These are phyloP conservation scores for Eupsittula cactorum DNA, from an alignment of 2,113 vertebrate species.

Conservation along the genomic window DNA sequence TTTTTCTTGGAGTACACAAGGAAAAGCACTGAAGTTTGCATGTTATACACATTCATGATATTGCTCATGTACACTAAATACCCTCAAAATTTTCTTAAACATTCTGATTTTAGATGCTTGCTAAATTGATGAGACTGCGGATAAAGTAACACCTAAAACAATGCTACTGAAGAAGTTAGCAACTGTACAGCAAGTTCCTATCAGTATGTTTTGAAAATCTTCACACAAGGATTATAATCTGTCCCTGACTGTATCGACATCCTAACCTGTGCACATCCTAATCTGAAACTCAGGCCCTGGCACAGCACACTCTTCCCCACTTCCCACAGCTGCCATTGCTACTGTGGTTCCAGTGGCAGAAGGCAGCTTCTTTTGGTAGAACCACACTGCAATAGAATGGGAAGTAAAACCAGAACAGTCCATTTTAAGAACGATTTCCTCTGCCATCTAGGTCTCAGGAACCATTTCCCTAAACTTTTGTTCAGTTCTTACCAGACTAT, in stretches of 20 bases:
- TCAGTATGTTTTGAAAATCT: not conserved
- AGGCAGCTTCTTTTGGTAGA: accelerated
- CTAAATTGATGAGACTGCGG: not conserved
- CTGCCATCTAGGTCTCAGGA: not conserved
- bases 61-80: not conserved
- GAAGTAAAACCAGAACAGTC: not conserved
- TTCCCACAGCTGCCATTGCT: not conserved
- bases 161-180: not conserved
- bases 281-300: not conserved
- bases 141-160: not conserved
- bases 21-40: not conserved
- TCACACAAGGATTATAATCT: not conserved
- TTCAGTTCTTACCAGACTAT: not conserved
- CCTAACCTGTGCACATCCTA: not conserved
- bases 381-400: not conserved
- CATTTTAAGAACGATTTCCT: not conserved
- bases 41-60: not conserved
- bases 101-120: not conserved
- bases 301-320: not conserved
- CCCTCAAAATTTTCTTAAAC: not conserved
- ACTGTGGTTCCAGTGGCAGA: accelerated
- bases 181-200: not conserved
- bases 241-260: not conserved
- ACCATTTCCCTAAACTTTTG: not conserved
- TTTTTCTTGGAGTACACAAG: not conserved